phyloP scores from a whole-genome alignment of 1,140 invertebrate species.

The Nilaparvata lugens region DNA sequence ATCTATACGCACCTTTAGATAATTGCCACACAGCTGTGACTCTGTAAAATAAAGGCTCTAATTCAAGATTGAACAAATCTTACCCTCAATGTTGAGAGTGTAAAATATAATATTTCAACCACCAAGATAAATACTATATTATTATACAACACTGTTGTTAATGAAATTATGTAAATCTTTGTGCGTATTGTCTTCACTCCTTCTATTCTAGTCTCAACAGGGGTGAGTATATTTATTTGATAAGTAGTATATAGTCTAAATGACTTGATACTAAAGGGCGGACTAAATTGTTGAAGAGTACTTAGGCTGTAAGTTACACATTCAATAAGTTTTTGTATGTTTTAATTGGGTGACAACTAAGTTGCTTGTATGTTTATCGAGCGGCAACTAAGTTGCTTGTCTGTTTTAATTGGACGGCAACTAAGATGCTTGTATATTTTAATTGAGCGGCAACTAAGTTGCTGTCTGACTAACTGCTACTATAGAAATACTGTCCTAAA shows the following conservation, averaged over 20 bases:
- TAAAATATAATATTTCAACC: too few relatives aligned
- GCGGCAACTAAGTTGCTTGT: not conserved
- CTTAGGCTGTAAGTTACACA: not conserved
- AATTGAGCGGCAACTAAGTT: not conserved
- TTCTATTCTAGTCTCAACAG: too few relatives aligned
- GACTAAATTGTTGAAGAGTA: not conserved
- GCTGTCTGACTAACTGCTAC: slow-evolving; percentile 11
- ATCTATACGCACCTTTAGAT: too few relatives aligned
- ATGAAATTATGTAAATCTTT: too few relatives aligned
- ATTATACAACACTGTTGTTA: too few relatives aligned
- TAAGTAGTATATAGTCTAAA: not conserved
- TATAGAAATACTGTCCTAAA: slow-evolving; percentile 15
- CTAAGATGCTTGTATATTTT: not conserved
- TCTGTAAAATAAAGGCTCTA: too few relatives aligned
- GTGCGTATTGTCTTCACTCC: too few relatives aligned
- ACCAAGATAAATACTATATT: too few relatives aligned
- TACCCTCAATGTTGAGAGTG: too few relatives aligned
- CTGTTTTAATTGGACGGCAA: not conserved
- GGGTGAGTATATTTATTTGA: not conserved
- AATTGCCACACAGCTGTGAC: too few relatives aligned
- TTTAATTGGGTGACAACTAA: too few relatives aligned
- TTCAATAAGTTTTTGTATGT: not conserved
- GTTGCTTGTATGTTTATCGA: not conserved
- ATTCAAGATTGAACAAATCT: too few relatives aligned
- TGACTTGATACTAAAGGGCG: not conserved